Evolutionary conservation across 2,113 vertebrate species (phyloP), one percentile per base, ranked within the genome.

Genomic region (Carassius gibelio): DNA sequence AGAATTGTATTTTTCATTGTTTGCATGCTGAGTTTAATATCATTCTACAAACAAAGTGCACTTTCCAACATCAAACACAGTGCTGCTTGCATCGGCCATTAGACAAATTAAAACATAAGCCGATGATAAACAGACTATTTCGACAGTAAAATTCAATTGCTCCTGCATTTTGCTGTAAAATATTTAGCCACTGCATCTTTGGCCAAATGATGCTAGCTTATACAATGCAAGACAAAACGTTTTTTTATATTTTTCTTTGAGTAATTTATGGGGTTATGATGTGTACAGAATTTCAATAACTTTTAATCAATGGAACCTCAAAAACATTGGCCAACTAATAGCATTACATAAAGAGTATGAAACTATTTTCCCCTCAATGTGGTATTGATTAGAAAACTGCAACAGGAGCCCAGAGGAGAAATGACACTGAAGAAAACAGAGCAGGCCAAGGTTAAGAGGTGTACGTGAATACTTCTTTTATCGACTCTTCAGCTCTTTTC

Each of bases 401-500:
- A 64, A 45, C 68, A 45, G 64, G 4, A 50, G 36, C 30, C 23
- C 50, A 57, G 14, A 71, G 84, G 64, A 85, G 38, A 26, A 79
- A 79, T 59, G n/a, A 42, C 26, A n/a, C 26, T 59, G 66, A 8
- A 50, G n/a, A 38, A 79, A 78, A 61, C 75, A 48, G 15, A 55
- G 42, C 19, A 62, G 10, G 57, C 57, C 34, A 72, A 71, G 62
- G 75, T 79, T 79, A 57, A 26, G 68, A 45, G 55, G 69, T 48
- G 69, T 74, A n/a, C 57, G 19, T 21, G 66, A 83, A 57, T 36
- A 30, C 55, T 34, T 83, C 59, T 57, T 61, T 83, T 64, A 38
- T 86, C 36, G 9, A n/a, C 34, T 79, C 10, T 2, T 62, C 2
- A 48, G 48, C 76, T 78, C 8, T 81, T 81, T 79, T 90, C 83